These are phyloP conservation scores for Zaprionus tsacasi DNA, from an alignment of 1,140 invertebrate genomes.

Conservation along the genomic window DNA sequence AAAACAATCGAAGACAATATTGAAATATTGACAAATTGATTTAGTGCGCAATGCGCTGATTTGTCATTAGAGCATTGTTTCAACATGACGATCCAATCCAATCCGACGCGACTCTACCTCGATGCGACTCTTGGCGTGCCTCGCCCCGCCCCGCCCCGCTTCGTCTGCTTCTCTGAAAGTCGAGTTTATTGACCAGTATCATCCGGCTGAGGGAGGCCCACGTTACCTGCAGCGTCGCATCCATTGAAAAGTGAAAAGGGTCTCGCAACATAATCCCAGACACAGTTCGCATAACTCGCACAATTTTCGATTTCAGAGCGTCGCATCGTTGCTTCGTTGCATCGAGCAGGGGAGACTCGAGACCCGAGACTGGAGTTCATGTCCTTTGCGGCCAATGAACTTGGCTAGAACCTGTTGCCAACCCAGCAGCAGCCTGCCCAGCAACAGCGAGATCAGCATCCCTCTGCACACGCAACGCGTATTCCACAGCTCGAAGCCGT, in stretches of 20 bases:
- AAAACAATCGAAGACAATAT: not conserved
- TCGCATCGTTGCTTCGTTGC: not conserved
- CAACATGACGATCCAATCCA: slow-evolving; percentile 1
- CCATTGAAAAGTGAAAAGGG: not conserved
- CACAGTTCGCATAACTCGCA: slow-evolving; percentile 2
- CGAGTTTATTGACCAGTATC: slow-evolving; percentile 8
- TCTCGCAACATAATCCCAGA: slow-evolving; percentile 11
- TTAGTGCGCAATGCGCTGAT: slow-evolving; percentile 59
- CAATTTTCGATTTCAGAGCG: not conserved
- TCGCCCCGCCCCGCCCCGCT: not conserved
- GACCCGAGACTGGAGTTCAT: slow-evolving; percentile 37
- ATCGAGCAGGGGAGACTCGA: not conserved
- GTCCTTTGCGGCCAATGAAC: slow-evolving; percentile 66
- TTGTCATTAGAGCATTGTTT: slow-evolving; percentile 50
- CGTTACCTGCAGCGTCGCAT: not conserved
- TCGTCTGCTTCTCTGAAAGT: not conserved
- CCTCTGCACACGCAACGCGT: not conserved
- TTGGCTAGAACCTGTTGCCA: slow-evolving; percentile 34
- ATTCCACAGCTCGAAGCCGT: not conserved
- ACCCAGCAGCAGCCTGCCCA: slow-evolving; percentile 15
- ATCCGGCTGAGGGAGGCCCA: not conserved
- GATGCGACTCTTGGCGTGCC: no score
- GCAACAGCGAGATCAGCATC: not conserved
- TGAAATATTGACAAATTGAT: not conserved
- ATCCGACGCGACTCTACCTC: not conserved